These are phyloP conservation scores for Echeneis naucrates DNA, from an alignment of 2,797 vertebrate genomes.

Conservation along the genomic window DNA sequence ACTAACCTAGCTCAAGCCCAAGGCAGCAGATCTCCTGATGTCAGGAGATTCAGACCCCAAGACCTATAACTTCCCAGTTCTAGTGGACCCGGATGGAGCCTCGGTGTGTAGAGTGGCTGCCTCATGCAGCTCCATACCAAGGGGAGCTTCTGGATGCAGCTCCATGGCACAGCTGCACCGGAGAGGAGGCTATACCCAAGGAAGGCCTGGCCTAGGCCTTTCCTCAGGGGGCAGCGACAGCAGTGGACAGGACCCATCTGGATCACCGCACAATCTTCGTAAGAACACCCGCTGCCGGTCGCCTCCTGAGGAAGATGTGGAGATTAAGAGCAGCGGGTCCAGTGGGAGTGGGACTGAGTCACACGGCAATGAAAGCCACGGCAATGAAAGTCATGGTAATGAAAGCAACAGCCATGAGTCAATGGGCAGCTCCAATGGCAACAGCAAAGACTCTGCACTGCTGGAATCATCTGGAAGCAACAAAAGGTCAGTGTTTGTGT, in stretches of 20 bases:
- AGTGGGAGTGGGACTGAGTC: constrained; percentile 88
- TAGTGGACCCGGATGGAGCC: constrained; percentile 75
- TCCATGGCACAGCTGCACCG: constrained; percentile 79
- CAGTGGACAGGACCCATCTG: constrained; percentile 73
- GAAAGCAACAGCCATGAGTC: constrained; percentile 85
- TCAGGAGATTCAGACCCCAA: constrained; percentile 80
- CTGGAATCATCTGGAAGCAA: constrained; percentile 85
- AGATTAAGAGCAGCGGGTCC: constrained; percentile 91
- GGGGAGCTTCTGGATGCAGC: constrained; percentile 65
- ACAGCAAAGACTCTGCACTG: constrained; percentile 88
- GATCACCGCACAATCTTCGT: constrained; percentile 60
- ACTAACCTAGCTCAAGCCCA: constrained; percentile 31
- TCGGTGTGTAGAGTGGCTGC: constrained; percentile 57
- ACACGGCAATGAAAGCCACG: constrained; percentile 82
- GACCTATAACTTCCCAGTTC: constrained; percentile 75
- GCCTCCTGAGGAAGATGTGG: constrained; percentile 88
- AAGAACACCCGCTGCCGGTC: constrained; percentile 73
- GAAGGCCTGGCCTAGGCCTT: constrained; percentile 78
- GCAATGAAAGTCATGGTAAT: constrained; percentile 85
- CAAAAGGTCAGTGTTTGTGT: constrained; percentile 85
- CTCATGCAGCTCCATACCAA: constrained; percentile 61
- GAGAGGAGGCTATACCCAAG: constrained; percentile 84
- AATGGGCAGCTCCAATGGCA: constrained; percentile 81
- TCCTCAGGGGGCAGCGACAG: constrained; percentile 87
- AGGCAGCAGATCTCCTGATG: constrained; percentile 65